phyloP scores from a whole-genome alignment of 2,113 vertebrate genomes.

The Albula goreensis region DNA sequence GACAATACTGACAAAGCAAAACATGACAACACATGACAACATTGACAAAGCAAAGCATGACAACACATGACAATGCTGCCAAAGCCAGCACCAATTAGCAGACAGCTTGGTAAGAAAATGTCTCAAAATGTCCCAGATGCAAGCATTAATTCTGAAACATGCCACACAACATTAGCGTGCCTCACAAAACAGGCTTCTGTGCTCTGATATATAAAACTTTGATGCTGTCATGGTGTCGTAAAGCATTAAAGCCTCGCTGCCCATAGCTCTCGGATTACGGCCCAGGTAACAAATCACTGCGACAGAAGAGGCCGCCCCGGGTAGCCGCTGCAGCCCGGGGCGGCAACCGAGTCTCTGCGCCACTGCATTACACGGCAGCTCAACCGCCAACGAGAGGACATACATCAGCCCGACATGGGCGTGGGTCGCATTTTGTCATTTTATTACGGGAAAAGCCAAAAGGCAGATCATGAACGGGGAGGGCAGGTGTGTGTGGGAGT shows the following conservation, averaged over 20 bases:
- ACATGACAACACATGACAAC: no score
- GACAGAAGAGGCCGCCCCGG: not conserved
- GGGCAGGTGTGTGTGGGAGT: not conserved
- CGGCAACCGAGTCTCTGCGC: not conserved
- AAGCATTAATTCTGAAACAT: not conserved
- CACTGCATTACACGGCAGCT: not conserved
- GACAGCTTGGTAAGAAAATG: no score
- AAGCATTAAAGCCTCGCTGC: not conserved
- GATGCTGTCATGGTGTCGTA: not conserved
- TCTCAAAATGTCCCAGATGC: no score
- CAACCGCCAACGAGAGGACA: not conserved
- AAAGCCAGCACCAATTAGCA: no score
- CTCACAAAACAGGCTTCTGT: not conserved
- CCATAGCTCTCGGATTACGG: not conserved
- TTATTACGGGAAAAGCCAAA: not conserved
- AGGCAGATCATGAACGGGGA: not conserved
- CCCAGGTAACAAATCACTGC: not conserved
- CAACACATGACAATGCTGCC: no score
- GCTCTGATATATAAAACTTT: not conserved
- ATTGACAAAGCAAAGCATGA: no score
- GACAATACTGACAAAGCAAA: no score
- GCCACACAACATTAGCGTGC: not conserved
- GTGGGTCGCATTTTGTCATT: not conserved
- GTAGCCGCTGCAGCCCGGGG: not conserved
- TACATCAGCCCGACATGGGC: not conserved